phyloP scores from a whole-genome alignment of 2,797 vertebrate species.

The Tinamus major region DNA sequence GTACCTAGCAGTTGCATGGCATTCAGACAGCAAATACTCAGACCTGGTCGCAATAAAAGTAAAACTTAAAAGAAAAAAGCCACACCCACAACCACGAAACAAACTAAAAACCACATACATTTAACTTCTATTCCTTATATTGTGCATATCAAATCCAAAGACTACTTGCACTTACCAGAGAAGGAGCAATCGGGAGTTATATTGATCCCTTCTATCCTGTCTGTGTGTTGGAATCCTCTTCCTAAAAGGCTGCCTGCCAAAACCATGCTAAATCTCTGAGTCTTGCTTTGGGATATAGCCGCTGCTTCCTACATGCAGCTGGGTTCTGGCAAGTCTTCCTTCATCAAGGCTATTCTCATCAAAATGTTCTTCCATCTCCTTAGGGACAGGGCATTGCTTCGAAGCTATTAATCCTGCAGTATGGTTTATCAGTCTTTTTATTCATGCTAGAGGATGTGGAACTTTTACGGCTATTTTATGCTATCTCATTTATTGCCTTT shows the following conservation, averaged over 20 bases:
- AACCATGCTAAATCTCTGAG: neutral
- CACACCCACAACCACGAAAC: too few relatives aligned
- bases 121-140: neutral
- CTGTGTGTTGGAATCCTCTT: neutral
- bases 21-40: neutral
- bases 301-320: neutral
- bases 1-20: neutral
- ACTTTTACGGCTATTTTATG: neutral
- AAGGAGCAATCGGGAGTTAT: neutral
- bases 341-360: neutral
- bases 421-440: neutral
- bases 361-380: neutral
- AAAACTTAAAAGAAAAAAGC: neutral
- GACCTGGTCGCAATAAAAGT: neutral
- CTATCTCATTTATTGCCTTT: neutral
- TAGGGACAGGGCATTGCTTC: neutral
- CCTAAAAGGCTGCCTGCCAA: neutral
- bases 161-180: neutral
- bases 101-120: neutral
- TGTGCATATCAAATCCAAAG: too few relatives aligned
- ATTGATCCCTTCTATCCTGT: neutral
- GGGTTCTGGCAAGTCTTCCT: neutral
- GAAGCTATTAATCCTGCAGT: neutral
- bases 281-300: neutral
- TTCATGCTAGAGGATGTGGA: neutral